Evolutionary conservation across 2,888 invertebrate species (phyloP).

Genomic region (Ophion ellenae): DNA sequence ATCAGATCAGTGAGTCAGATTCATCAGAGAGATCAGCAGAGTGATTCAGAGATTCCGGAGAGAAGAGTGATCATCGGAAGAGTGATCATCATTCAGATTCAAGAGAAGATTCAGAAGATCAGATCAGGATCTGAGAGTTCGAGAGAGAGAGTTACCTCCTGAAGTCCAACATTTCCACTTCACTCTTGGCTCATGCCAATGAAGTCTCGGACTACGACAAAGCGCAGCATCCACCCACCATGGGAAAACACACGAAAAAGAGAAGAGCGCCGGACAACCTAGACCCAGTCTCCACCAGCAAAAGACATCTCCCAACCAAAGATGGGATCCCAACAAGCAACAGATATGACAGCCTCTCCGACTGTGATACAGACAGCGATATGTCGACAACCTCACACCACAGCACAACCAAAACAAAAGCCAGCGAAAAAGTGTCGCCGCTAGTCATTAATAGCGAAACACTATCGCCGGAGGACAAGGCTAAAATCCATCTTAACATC

Average conservation of each 20-base stretch:
- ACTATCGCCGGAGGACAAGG: background rate
- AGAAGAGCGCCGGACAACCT: background rate
- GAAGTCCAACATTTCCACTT: background rate
- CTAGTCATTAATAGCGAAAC: slow-evolving; percentile 4
- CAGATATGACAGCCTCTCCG: slow-evolving; percentile 7
- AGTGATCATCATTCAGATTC: no score
- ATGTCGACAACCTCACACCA: slow-evolving; percentile 1
- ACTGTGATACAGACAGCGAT: background rate
- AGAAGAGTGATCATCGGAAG: no score
- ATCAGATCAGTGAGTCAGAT: no score
- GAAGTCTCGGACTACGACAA: background rate
- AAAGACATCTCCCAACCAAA: background rate
- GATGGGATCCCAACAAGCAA: slow-evolving; percentile 5
- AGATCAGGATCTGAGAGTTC: no score
- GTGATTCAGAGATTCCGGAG: no score
- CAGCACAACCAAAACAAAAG: background rate
- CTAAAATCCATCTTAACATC: slow-evolving; percentile 14
- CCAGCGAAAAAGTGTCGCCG: background rate
- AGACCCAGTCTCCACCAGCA: background rate
- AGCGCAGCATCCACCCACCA: background rate
- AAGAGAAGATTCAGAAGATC: no score
- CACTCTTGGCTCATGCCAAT: slow-evolving; percentile 5
- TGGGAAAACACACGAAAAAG: background rate
- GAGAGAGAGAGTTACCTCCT: no score
- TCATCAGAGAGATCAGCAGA: no score